Percentiles rank a stretch among this genome's conserved stretches.
These are phyloP conservation scores for Caenorhabditis japonica DNA, from an alignment of 2,888 invertebrate species.

Conservation along the genomic window DNA sequence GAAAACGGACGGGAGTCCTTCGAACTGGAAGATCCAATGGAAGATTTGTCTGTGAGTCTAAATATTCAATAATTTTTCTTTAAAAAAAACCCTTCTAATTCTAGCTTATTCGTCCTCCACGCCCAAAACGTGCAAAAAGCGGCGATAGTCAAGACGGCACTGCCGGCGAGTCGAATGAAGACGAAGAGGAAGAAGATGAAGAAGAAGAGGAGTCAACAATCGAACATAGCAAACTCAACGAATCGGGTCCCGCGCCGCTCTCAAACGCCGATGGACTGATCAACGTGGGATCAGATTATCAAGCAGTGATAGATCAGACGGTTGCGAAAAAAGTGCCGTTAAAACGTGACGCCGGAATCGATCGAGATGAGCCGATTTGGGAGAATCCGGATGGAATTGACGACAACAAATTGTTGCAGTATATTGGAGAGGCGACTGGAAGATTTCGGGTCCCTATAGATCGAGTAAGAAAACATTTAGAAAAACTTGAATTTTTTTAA, in stretches of 20 bases:
- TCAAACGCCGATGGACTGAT: slow-evolving; percentile 20
- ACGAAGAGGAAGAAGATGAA: slow-evolving; percentile 10
- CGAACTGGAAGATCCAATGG: no score
- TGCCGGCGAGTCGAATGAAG: neutral
- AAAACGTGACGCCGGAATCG: neutral
- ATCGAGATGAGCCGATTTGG: slow-evolving; percentile 27
- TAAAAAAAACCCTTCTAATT: no score
- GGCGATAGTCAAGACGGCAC: neutral
- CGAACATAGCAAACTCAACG: neutral
- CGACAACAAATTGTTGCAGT: neutral
- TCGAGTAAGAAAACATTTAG: no score
- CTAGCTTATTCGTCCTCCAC: neutral
- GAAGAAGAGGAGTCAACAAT: neutral
- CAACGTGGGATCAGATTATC: slow-evolving; percentile 29
- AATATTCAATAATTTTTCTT: no score
- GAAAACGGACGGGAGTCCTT: no score
- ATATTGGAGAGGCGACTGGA: slow-evolving; percentile 15
- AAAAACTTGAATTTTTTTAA: no score
- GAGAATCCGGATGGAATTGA: neutral
- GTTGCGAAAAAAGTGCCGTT: neutral
- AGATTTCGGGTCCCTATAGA: slow-evolving; percentile 26
- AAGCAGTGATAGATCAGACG: slow-evolving; percentile 13
- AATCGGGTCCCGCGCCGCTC: neutral
- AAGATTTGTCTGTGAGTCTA: no score
- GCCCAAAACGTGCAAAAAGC: slow-evolving; percentile 1